Evolutionary conservation across 2,113 vertebrate species (phyloP).

Genomic region (Benitochromis conjunctus): DNA sequence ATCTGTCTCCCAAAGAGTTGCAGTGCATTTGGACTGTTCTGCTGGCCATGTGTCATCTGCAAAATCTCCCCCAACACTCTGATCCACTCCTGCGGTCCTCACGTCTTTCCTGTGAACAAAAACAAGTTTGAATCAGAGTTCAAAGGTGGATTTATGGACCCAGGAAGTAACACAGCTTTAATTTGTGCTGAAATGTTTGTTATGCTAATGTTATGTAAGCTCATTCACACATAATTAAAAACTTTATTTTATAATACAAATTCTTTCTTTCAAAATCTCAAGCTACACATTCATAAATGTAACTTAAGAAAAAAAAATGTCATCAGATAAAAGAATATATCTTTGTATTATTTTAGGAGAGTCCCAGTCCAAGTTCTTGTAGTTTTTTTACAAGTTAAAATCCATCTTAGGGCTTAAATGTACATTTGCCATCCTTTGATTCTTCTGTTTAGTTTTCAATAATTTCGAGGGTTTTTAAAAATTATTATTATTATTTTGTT

Average conservation of each 20-base stretch:
- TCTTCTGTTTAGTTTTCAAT: no score
- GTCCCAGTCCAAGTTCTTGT: neutral
- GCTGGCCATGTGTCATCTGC: neutral
- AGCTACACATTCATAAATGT: accelerated
- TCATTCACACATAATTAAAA: neutral
- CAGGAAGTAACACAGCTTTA: neutral
- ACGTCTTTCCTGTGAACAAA: neutral
- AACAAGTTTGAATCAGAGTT: neutral
- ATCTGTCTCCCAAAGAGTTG: neutral
- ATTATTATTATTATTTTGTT: no score
- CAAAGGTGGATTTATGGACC: neutral
- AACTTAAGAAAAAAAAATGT: neutral
- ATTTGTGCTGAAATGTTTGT: accelerated
- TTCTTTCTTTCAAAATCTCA: neutral
- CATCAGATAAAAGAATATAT: accelerated
- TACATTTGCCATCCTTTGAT: no score
- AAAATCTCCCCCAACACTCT: neutral
- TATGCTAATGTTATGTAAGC: neutral
- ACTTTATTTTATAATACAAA: neutral
- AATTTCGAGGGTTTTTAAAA: no score
- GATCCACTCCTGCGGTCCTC: neutral
- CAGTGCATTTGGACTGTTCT: neutral
- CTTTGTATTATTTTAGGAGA: neutral
- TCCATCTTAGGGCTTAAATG: no score
- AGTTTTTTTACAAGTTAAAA: no score